Evolutionary conservation across 2,113 vertebrate genomes (phyloP).

Genomic region (Percina caprodes): DNA sequence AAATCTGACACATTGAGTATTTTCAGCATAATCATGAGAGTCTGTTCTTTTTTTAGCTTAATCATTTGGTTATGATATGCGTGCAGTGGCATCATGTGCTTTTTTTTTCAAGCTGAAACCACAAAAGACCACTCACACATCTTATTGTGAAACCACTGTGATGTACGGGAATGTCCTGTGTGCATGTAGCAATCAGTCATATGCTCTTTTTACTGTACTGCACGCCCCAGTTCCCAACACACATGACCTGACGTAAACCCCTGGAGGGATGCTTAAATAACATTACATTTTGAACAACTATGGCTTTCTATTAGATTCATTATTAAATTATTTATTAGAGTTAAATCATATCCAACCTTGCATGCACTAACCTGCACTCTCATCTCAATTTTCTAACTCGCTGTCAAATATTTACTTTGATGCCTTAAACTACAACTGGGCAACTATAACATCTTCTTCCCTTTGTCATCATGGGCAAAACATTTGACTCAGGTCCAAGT

Average conservation of each 20-base stretch:
- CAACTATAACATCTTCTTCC: slow-evolving; percentile 4
- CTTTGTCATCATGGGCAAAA: slow-evolving; percentile 28
- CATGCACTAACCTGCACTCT: not conserved
- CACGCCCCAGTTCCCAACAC: slow-evolving; percentile 55
- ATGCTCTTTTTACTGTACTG: slow-evolving; percentile 62
- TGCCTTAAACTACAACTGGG: not conserved
- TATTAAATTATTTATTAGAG: not conserved
- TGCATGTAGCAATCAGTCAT: slow-evolving; percentile 66
- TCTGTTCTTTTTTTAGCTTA: slow-evolving; percentile 49
- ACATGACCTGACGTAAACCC: slow-evolving; percentile 52
- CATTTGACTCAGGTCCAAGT: slow-evolving; percentile 26
- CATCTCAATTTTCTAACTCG: not conserved
- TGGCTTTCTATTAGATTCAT: not conserved
- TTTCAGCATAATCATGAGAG: slow-evolving; percentile 46
- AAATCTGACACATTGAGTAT: slow-evolving; percentile 40
- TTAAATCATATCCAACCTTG: not conserved
- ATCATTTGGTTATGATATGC: slow-evolving; percentile 60
- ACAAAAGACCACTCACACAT: slow-evolving; percentile 54
- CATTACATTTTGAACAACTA: not conserved
- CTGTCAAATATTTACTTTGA: slow-evolving; percentile 3
- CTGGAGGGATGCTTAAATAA: not conserved
- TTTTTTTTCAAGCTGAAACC: slow-evolving; percentile 61
- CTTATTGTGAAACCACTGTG: slow-evolving; percentile 61
- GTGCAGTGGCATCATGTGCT: slow-evolving; percentile 68
- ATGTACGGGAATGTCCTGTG: slow-evolving; percentile 58